phyloP scores from a whole-genome alignment of 2,113 vertebrate genomes.

The Centropus bengalensis region DNA sequence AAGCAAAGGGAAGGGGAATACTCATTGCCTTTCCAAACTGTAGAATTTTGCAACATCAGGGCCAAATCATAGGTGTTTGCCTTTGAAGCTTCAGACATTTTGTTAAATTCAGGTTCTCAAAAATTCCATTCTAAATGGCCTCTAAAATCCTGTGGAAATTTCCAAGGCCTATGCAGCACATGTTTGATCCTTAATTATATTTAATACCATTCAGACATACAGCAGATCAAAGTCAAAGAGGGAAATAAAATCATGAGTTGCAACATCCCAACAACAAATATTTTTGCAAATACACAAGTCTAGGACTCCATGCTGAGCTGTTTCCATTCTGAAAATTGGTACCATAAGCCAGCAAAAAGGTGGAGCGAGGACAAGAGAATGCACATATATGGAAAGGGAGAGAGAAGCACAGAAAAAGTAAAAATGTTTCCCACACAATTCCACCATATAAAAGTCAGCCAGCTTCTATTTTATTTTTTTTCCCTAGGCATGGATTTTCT shows the following conservation, averaged over 20 bases:
- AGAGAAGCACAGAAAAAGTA: background rate
- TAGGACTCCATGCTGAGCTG: background rate
- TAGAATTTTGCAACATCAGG: background rate
- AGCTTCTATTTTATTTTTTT: background rate
- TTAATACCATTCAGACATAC: background rate
- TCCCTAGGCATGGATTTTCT: background rate
- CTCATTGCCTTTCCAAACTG: background rate
- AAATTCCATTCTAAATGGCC: background rate
- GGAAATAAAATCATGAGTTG: background rate
- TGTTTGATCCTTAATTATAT: background rate
- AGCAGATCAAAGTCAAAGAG: background rate
- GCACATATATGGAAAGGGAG: background rate
- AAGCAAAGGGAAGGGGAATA: background rate
- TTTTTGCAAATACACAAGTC: background rate
- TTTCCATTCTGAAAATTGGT: background rate
- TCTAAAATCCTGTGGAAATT: background rate
- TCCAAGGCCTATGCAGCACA: background rate
- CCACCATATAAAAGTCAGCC: background rate
- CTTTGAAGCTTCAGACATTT: background rate
- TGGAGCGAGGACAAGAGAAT: background rate
- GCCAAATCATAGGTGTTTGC: background rate
- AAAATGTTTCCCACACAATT: background rate
- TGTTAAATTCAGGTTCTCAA: background rate
- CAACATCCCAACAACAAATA: background rate
- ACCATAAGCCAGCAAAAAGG: background rate